A percentile compares a stretch with the other conserved stretches of the same genome.
Evolutionary conservation across 2,888 invertebrate species (phyloP).

Genomic region (Cosmorhoe ocellata): DNA sequence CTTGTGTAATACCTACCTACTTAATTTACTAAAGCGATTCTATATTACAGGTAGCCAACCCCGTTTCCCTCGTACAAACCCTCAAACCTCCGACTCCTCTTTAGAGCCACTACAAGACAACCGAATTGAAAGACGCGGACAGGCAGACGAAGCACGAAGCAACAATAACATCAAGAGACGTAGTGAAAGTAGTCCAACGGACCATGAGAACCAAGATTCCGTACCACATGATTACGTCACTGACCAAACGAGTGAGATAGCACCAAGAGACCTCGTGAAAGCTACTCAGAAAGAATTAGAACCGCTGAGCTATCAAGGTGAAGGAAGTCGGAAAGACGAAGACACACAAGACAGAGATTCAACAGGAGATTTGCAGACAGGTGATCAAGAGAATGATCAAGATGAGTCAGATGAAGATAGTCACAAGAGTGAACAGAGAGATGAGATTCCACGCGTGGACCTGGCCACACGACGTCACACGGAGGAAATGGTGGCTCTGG

Average conservation of each 20-base stretch:
- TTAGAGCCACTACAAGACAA: background rate
- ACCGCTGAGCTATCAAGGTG: no score
- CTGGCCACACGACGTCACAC: background rate
- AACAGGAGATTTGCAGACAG: no score
- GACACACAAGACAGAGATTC: no score
- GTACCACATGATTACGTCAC: no score
- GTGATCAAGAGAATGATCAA: no score
- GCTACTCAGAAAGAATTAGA: no score
- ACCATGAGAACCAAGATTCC: background rate
- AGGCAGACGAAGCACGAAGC: background rate
- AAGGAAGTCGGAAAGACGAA: no score
- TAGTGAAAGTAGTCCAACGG: background rate
- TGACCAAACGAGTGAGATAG: no score
- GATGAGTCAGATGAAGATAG: background rate
- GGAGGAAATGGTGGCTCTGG: slow-evolving; percentile 9
- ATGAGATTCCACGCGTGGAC: background rate
- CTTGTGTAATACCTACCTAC: no score
- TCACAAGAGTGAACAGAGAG: background rate
- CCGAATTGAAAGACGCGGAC: background rate
- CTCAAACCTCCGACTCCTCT: background rate
- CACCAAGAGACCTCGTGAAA: no score
- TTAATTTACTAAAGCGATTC: no score
- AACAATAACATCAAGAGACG: background rate
- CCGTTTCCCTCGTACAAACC: background rate
- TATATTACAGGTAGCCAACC: background rate